Evolutionary conservation across 2,888 invertebrate species (phyloP), one percentile per base, ranked within the genome.

Genomic region (Campoletis raptor): DNA sequence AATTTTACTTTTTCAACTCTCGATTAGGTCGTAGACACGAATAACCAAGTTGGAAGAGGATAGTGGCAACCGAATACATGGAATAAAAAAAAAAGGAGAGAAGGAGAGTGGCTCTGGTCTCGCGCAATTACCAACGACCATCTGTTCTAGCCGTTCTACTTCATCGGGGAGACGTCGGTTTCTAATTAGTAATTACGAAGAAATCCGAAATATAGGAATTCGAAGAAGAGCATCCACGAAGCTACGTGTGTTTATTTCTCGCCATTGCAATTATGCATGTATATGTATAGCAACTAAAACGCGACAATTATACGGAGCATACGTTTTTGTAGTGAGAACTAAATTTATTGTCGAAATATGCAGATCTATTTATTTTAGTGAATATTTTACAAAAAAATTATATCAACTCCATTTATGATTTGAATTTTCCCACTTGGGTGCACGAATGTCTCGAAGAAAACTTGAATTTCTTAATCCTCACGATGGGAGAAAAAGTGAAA

Each of bases 111-210:
- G 48, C 52, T 69, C 86, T 36, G 18, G 86, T 81, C 85, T 83
- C 84, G 87, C 89, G 89, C 90, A 90, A 91, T 90, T 91, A 90
- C 89, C 87, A 89, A 87, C 88, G 61, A 87, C 89, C 90, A 89
- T 90, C 90, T 87, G 89, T 89, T 90, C 87, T 87, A 85, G 85
- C 89, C 86, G 88, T 89, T 90, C 89, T 85, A 88, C 87, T 88
- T 90, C 83, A 89, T 88, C 88, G 88, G 88, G 85, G 87, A 90
- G 89, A 90, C 88, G 89, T 89, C 88, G 85, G 86, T 88, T 86
- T 89, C 89, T 91, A 91, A 91, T 90, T 90, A 90, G 89, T 90
- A 89, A 91, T 91, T 90, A 90, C 89, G 88, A 89, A 88, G 89
- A 89, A 90, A 90, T 90, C 89, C 88, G 89, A 90, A 90, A 90